Conservation (phyloP, 2,113 vertebrate genomes). For the Columba janthina region DNA sequence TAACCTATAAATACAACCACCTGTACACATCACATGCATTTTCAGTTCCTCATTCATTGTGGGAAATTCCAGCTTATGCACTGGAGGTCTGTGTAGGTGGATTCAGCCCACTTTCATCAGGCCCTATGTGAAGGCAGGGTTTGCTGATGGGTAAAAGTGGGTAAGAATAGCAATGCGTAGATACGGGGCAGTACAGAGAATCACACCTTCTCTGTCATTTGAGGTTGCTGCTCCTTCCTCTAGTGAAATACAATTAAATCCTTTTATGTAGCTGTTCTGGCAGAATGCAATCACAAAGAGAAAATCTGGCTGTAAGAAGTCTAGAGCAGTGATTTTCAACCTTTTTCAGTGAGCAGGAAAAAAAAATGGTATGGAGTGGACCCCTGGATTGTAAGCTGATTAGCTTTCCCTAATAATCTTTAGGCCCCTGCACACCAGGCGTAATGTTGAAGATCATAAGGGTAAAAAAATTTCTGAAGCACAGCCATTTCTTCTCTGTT, state of each 20-base stretch:
- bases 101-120: not conserved
- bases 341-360: not conserved
- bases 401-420: not conserved
- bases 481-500: not conserved
- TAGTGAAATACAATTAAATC: not conserved
- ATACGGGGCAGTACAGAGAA: not conserved
- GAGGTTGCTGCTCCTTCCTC: not conserved
- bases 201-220: not conserved
- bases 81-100: not conserved
- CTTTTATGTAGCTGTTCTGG: not conserved
- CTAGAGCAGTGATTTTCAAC: not conserved
- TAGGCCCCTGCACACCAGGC: not conserved
- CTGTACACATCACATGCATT: not conserved
- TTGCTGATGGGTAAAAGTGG: not conserved
- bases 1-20: conserved; percentile 6
- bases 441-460: not conserved
- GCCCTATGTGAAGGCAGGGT: not conserved
- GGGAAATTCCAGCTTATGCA: not conserved
- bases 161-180: not conserved
- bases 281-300: not conserved
- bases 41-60: conserved; percentile 5
- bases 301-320: not conserved
- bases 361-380: not conserved
- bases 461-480: not conserved
- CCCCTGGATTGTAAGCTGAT: not conserved